Base-by-base conservation (phyloP, 2,113 vertebrate genomes). In the Patagioenas fasciata region DNA sequence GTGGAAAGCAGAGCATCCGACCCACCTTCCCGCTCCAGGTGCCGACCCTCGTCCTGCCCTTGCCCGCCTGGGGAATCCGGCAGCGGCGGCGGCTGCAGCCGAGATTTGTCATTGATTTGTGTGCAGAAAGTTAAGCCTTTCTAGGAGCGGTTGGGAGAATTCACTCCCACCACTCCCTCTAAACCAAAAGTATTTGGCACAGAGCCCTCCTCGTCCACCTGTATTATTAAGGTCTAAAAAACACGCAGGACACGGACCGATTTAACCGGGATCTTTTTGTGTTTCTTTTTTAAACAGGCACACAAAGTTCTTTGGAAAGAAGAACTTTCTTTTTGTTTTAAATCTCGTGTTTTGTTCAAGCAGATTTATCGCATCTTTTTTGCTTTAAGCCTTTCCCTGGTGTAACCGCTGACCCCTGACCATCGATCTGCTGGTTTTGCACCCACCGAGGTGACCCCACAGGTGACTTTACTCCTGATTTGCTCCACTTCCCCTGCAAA, bases 161-260 rank as follows among this genome's bases (percentile, higher is more conserved):
- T 97, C 98, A 98, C 99, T 99, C 99, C 98, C 98, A 98, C 98
- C 98, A 98, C 99, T 99, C 99, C 99, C 99, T 99, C 98, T 97
- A 98, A 98, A 99, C 98, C 98, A 98, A 98, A 99, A 99, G 98
- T 98, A 99, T 99, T 99, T 99, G 99, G 99, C 99, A 98, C 87
- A 6, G 42, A 88, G 99, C 98, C 99, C 97, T 97, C 96, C 96
- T 82, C 93, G 98, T 99, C 99, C 99, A 99, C 99, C 99, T 99
- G 99, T 98, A 98, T 98, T 97, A 95, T 92, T 95, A 97, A 97
- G 95, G 97, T 97, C 97, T 98, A 96, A 98, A 97, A 97, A 96
- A 97, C 97, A 81, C 62, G 29, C 3, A 47, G 96, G 95, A 89
- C 85, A 38, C 12, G 58, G 89, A 80, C 81, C 70, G 57, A 85